These are phyloP conservation scores for Paramormyrops kingsleyae DNA, from an alignment of 2,113 vertebrate genomes.

Conservation along the genomic window DNA sequence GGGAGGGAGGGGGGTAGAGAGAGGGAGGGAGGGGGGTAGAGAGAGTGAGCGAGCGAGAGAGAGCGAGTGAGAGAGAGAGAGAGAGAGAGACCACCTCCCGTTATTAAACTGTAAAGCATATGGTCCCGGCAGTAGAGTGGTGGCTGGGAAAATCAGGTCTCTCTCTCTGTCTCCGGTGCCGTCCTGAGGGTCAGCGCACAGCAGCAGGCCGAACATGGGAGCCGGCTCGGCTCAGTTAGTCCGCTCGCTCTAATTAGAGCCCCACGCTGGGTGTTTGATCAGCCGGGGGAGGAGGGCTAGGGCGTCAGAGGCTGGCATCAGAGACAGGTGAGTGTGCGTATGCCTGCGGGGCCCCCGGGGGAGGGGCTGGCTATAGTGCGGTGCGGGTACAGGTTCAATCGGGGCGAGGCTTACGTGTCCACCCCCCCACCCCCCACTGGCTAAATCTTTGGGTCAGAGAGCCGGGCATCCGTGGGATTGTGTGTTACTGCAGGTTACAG, in stretches of 20 bases:
- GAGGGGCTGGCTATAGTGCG: not conserved
- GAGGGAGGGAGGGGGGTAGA: conserved; percentile 31
- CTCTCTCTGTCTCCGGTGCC: conserved; percentile 35
- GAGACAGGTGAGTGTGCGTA: conserved; percentile 81
- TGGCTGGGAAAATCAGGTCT: conserved; percentile 67
- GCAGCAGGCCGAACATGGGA: conserved; percentile 51
- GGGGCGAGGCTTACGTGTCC: not conserved
- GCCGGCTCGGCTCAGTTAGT: conserved; percentile 45
- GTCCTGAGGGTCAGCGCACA: conserved; percentile 44
- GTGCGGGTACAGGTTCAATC: conserved; percentile 13
- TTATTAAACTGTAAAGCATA: conserved; percentile 89
- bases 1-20: not conserved
- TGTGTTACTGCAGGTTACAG: not conserved
- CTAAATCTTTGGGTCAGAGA: not conserved
- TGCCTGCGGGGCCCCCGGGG: not conserved
- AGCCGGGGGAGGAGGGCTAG: conserved; percentile 57
- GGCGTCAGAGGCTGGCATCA: conserved; percentile 67
- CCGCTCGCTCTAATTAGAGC: conserved; percentile 40
- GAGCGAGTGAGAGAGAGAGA: conserved; percentile 28
- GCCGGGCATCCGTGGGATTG: conserved; percentile 23
- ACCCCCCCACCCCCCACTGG: not conserved
- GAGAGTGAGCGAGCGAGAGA: not conserved
- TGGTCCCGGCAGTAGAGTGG: conserved; percentile 74
- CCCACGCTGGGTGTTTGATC: conserved; percentile 35
- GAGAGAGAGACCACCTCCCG: conserved; percentile 55